Percentiles rank a stretch among this genome's conserved stretches.
These are phyloP conservation scores for Amorpha juglandis DNA, from an alignment of 2,888 invertebrate genomes.

Conservation along the genomic window DNA sequence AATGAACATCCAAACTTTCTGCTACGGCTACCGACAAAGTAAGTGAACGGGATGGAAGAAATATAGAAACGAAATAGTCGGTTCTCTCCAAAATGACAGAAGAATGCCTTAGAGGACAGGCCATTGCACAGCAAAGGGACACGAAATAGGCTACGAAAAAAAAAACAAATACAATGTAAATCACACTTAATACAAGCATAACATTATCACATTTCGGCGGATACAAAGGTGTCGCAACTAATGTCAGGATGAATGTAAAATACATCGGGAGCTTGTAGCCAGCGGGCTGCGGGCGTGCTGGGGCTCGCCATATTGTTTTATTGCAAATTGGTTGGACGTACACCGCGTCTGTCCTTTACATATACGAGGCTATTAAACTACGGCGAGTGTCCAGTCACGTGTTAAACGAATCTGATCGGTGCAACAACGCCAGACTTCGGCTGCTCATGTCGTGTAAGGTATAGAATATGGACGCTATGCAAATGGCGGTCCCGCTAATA, in stretches of 20 bases:
- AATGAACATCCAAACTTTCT: not conserved
- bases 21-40: too few relatives aligned
- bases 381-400: conserved; percentile 79
- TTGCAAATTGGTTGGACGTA: conserved; percentile 83
- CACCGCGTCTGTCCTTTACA: conserved; percentile 82
- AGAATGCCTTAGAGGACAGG: too few relatives aligned
- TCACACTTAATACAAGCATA: not conserved
- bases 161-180: not conserved
- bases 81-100: too few relatives aligned
- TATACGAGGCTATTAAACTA: conserved; percentile 82
- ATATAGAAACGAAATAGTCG: too few relatives aligned
- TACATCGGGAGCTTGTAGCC: conserved; percentile 57
- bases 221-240: conserved; percentile 63
- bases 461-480: conserved; percentile 50
- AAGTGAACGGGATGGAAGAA: too few relatives aligned
- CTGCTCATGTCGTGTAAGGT: conserved; percentile 56
- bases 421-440: conserved; percentile 46
- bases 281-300: conserved; percentile 59
- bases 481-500: conserved; percentile 43
- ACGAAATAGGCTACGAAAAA: too few relatives aligned
- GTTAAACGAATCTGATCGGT: conserved; percentile 82
- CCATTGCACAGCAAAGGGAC: too few relatives aligned
- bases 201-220: conserved; percentile 13
- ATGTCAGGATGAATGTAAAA: conserved; percentile 65
- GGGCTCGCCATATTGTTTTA: conserved; percentile 80